These are phyloP conservation scores for Lottia gigantea DNA, from an alignment of 2,888 invertebrate genomes.

Conservation along the genomic window DNA sequence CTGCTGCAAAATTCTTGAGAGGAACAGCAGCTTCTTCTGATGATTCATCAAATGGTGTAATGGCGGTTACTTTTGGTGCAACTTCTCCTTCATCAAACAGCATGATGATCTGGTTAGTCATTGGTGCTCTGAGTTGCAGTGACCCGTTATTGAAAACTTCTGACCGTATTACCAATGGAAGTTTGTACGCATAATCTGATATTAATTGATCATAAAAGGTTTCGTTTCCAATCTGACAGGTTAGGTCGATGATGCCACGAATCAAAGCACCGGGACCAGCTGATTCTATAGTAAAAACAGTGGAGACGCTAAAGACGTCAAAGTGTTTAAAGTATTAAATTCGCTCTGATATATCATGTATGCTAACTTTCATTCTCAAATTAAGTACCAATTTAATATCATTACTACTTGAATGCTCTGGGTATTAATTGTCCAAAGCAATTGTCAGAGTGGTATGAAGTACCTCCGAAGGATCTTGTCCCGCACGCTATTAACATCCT, in stretches of 20 bases:
- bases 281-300: not conserved
- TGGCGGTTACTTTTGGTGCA: conserved; percentile 13
- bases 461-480: no score
- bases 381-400: not conserved
- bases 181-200: not conserved
- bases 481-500: no score
- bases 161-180: not conserved
- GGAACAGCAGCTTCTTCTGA: conserved; percentile 18
- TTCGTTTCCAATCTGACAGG: not conserved
- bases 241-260: not conserved
- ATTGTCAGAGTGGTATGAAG: no score
- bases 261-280: not conserved
- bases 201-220: not conserved
- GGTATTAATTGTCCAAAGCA: not conserved
- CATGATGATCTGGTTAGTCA: not conserved
- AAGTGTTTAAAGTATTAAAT: no score
- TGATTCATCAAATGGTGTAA: conserved; percentile 11
- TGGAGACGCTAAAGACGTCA: not conserved
- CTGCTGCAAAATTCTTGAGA: not conserved
- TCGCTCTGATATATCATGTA: no score
- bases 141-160: not conserved
- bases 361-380: not conserved
- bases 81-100: conserved; percentile 10
- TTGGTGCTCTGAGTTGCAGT: not conserved
- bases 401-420: not conserved